Conservation (phyloP, 2,797 vertebrate genomes). For the Zenarchopterus dispar region DNA sequence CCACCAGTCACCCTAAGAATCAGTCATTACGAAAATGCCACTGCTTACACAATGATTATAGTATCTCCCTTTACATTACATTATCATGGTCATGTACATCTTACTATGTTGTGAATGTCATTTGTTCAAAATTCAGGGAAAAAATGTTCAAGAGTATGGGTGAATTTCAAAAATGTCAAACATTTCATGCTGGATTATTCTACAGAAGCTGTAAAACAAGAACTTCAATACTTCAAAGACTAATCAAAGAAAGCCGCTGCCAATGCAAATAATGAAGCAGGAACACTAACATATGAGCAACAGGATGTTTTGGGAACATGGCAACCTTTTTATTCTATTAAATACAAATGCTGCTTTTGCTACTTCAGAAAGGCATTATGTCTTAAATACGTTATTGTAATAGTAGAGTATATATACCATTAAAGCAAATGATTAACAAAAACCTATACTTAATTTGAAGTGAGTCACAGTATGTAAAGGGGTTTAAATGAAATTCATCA, state of each 20-base stretch:
- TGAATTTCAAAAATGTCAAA: not conserved
- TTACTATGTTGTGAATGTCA: no score
- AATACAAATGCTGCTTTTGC: conserved; percentile 1
- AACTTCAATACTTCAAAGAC: not conserved
- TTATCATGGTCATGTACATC: no score
- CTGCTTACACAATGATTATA: no score
- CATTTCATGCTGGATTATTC: not conserved
- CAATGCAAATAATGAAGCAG: conserved; percentile 15
- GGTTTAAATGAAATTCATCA: not conserved
- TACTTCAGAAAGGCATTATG: conserved; percentile 1
- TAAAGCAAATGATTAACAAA: not conserved
- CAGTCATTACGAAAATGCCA: no score
- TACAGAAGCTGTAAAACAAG: not conserved
- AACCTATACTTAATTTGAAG: not conserved
- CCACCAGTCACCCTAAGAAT: no score
- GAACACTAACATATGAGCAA: conserved; percentile 4
- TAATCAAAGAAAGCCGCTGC: conserved; percentile 10
- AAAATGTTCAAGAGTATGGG: no score
- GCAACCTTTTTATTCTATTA: not conserved
- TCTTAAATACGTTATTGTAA: conserved; percentile 6
- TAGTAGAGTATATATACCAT: not conserved
- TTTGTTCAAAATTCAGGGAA: no score
- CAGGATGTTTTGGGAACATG: no score
- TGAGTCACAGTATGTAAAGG: conserved; percentile 11
- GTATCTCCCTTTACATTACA: no score